Percentiles rank a stretch among this genome's conserved stretches.
Evolutionary conservation across 2,888 invertebrate species (phyloP).

Genomic region (Vanessa cardui): DNA sequence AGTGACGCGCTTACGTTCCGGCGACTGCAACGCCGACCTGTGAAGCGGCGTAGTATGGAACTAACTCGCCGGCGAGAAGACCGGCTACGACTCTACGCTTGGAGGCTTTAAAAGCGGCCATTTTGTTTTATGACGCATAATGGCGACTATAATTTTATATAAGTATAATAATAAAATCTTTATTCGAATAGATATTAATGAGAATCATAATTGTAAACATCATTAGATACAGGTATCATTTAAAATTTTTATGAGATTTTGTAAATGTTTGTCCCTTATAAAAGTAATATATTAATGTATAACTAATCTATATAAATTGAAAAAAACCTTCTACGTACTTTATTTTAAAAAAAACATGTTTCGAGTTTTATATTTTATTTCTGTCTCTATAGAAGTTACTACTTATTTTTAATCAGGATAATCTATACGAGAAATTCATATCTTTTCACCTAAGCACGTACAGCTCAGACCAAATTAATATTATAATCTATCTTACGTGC

Average conservation of each 20-base stretch:
- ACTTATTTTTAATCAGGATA: not conserved
- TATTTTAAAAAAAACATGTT: no score
- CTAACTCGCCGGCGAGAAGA: slow-evolving; percentile 61
- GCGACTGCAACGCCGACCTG: slow-evolving; percentile 60
- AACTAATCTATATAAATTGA: no score
- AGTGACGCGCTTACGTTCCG: slow-evolving; percentile 54
- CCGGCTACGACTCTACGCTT: slow-evolving; percentile 57
- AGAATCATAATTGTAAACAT: no score
- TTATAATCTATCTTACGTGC: slow-evolving; percentile 52
- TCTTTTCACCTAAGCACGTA: slow-evolving; percentile 11
- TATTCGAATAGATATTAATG: slow-evolving; percentile 19
- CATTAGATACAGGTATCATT: no score
- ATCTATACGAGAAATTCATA: not conserved
- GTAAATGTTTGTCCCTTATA: no score
- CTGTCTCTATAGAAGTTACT: no score
- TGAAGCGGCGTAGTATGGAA: slow-evolving; percentile 64
- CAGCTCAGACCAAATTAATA: slow-evolving; percentile 16
- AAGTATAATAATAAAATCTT: slow-evolving; percentile 44
- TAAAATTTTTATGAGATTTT: no score
- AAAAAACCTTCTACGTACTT: no score
- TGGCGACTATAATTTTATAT: slow-evolving; percentile 5
- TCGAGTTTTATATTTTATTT: no score
- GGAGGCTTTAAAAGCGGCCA: slow-evolving; percentile 62
- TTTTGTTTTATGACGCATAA: slow-evolving; percentile 63
- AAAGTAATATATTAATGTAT: no score